Percentiles rank a stretch among this genome's conserved stretches.
Evolutionary conservation across 37 sponge, comb jelly and placozoan species (phyloP).

Genomic region (Chondrilla cf. caribensis): DNA sequence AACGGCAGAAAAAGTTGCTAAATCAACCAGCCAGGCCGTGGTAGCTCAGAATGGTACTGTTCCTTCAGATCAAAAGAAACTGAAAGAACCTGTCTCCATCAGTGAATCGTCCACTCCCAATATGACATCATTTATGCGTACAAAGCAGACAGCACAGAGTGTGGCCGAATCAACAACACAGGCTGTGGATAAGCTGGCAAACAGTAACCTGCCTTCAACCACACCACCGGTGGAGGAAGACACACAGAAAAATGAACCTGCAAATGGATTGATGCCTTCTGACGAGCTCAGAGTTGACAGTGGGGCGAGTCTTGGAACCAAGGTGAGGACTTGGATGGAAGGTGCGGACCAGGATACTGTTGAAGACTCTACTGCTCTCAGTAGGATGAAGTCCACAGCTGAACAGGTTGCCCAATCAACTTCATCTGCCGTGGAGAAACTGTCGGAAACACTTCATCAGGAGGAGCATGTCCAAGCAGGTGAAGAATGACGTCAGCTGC

Average conservation of each 20-base stretch:
- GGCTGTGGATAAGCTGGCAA: conserved; percentile 45
- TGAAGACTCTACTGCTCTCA: not conserved
- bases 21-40: conserved; percentile 57
- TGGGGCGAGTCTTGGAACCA: not conserved
- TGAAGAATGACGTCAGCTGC: too few species aligned
- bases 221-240: not conserved
- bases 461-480: too few species aligned
- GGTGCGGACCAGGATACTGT: not conserved
- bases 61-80: not conserved
- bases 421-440: conserved; percentile 49
- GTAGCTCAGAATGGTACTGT: conserved; percentile 7
- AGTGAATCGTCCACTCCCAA: not conserved
- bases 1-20: conserved; percentile 59
- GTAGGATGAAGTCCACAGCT: conserved; percentile 37
- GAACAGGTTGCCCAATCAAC: conserved; percentile 59
- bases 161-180: conserved; percentile 58
- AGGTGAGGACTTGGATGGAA: conserved; percentile 12
- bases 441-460: conserved; percentile 16
- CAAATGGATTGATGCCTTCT: not conserved
- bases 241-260: not conserved
- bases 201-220: not conserved
- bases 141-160: conserved; percentile 30
- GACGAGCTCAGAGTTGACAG: not conserved
- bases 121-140: conserved; percentile 17
- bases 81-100: not conserved